Evolutionary conservation across 23 tunicate species (phyloP).

Genomic region (Diplosoma virens): DNA sequence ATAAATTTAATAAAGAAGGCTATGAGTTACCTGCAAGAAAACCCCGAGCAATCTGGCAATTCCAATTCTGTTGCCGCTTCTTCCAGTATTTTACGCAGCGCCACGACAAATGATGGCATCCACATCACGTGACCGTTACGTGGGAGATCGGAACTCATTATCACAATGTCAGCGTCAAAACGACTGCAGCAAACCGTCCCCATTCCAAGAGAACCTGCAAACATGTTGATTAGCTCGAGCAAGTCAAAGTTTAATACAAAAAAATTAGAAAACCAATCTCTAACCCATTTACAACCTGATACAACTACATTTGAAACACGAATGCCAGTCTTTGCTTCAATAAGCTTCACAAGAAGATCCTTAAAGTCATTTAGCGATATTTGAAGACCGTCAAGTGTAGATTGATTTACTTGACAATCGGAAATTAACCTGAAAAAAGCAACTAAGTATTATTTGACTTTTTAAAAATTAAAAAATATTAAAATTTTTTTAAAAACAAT

Average conservation of each 20-base stretch:
- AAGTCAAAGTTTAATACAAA: neutral
- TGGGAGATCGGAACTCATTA: slow-evolving; percentile 71
- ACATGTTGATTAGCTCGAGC: neutral
- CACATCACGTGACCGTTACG: slow-evolving; percentile 74
- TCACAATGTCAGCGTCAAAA: slow-evolving; percentile 63
- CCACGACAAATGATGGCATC: slow-evolving; percentile 77
- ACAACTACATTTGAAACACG: slow-evolving; percentile 44
- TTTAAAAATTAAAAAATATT: too few species aligned
- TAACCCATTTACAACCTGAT: slow-evolving; percentile 32
- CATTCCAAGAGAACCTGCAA: slow-evolving; percentile 80
- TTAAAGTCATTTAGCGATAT: slow-evolving; percentile 49
- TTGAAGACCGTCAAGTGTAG: slow-evolving; percentile 27
- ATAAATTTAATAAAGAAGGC: neutral
- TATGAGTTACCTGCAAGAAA: slow-evolving; percentile 40
- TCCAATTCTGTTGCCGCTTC: slow-evolving; percentile 59
- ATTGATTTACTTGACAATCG: slow-evolving; percentile 55
- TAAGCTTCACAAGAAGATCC: slow-evolving; percentile 26
- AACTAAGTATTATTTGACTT: too few species aligned
- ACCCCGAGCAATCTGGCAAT: slow-evolving; percentile 44
- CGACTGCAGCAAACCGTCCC: slow-evolving; percentile 66
- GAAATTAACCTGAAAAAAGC: slow-evolving; percentile 61
- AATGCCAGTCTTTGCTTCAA: slow-evolving; percentile 49
- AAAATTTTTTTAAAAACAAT: too few species aligned
- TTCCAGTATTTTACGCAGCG: slow-evolving; percentile 44
- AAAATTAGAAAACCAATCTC: neutral